Percentiles rank a stretch among this genome's conserved stretches.
Conservation (phyloP, 2,888 invertebrate genomes). For the Latheticus oryzae region DNA sequence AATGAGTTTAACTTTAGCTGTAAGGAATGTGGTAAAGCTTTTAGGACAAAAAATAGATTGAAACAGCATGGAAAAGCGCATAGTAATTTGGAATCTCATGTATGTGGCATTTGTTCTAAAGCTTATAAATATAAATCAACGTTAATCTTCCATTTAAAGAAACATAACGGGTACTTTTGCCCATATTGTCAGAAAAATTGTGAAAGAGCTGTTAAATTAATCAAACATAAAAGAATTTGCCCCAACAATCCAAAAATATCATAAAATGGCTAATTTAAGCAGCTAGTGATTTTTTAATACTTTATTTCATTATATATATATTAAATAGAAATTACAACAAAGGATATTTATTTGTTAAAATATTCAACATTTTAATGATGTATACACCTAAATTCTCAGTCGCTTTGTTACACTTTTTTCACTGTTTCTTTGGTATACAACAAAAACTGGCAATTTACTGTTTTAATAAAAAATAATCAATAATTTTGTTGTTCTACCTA, state of each 20-base stretch:
- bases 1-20: slow-evolving; percentile 56
- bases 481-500: no score
- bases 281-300: no score
- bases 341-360: slow-evolving; percentile 2
- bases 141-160: slow-evolving; percentile 58
- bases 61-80: slow-evolving; percentile 59
- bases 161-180: slow-evolving; percentile 52
- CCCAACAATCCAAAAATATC: background rate
- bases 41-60: slow-evolving; percentile 59
- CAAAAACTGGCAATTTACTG: no score
- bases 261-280: no score
- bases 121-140: slow-evolving; percentile 61
- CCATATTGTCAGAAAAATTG: slow-evolving; percentile 47
- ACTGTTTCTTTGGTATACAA: no score
- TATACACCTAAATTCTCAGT: no score
- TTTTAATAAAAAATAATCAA: no score
- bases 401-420: no score
- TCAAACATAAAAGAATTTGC: slow-evolving; percentile 45
- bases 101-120: slow-evolving; percentile 59
- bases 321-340: slow-evolving; percentile 21
- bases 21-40: slow-evolving; percentile 56
- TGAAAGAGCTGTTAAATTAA: slow-evolving; percentile 35
- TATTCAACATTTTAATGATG: no score
- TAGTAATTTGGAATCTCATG: slow-evolving; percentile 51
- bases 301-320: no score